phyloP scores from a whole-genome alignment of 2,797 vertebrate genomes.

The Carcharodon carcharias region DNA sequence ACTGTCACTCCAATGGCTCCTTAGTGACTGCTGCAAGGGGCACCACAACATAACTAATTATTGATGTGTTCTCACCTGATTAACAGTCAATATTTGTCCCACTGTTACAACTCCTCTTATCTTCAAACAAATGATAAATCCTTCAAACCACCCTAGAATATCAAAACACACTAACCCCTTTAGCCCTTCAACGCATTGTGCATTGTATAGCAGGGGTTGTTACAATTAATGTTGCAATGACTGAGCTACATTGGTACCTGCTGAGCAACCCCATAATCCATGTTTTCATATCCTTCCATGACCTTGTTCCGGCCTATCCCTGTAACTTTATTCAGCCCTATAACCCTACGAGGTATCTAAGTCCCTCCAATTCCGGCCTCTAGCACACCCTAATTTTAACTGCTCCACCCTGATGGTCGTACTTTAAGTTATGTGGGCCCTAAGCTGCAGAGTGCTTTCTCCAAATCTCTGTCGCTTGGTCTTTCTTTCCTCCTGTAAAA shows the following conservation, averaged over 20 bases:
- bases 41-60: background rate
- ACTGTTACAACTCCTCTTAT: background rate
- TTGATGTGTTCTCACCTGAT: background rate
- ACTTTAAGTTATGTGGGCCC: background rate
- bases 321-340: background rate
- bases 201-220: background rate
- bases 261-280: background rate
- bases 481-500: background rate
- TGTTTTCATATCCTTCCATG: background rate
- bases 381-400: background rate
- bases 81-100: background rate
- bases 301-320: background rate
- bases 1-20: background rate
- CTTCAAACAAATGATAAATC: background rate
- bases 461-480: background rate
- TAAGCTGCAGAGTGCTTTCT: background rate
- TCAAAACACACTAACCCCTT: background rate
- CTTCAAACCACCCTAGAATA: background rate
- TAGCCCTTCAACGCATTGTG: background rate
- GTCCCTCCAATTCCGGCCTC: background rate
- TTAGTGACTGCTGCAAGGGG: background rate
- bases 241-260: background rate
- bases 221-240: background rate
- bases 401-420: background rate
- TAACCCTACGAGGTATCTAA: background rate